These are phyloP conservation scores for Megaustenia siamemsis DNA, from an alignment of 2,888 invertebrate species.

Conservation along the genomic window DNA sequence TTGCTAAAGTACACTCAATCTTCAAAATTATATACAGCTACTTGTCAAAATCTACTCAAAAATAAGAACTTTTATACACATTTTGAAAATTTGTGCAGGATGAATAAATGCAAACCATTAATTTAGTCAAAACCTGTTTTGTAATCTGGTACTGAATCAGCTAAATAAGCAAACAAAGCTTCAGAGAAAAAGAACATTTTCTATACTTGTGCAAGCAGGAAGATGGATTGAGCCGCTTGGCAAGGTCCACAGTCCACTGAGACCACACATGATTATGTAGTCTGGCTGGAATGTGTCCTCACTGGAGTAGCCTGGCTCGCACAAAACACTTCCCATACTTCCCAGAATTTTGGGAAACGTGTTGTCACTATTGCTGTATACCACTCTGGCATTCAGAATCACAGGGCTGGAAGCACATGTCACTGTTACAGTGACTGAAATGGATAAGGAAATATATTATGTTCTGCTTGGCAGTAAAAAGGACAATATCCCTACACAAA, in stretches of 20 bases:
- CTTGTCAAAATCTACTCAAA: too few species aligned
- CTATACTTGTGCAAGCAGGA: slow-evolving; percentile 57
- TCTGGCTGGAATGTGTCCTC: slow-evolving; percentile 41
- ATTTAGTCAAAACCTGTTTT: too few species aligned
- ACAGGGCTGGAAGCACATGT: slow-evolving; percentile 20
- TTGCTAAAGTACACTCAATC: too few species aligned
- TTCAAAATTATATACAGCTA: too few species aligned
- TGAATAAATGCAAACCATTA: too few species aligned
- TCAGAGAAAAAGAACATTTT: neutral
- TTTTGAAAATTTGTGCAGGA: too few species aligned
- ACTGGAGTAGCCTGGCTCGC: slow-evolving; percentile 59
- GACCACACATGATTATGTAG: slow-evolving; percentile 56
- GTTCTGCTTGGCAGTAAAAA: too few species aligned
- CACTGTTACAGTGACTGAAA: slow-evolving; percentile 21
- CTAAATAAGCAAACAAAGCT: neutral
- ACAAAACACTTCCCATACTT: slow-evolving; percentile 59
- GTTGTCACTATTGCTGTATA: neutral
- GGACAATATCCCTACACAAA: too few species aligned
- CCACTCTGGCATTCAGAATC: slow-evolving; percentile 40
- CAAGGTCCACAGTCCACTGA: slow-evolving; percentile 56
- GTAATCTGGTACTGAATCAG: too few species aligned
- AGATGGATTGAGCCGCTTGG: slow-evolving; percentile 52
- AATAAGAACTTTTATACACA: too few species aligned
- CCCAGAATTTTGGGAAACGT: slow-evolving; percentile 52
- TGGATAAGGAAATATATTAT: neutral